A percentile compares a stretch with the other conserved stretches of the same genome.
Evolutionary conservation across 1,140 invertebrate genomes (phyloP).

Genomic region (Cephus cinctus): DNA sequence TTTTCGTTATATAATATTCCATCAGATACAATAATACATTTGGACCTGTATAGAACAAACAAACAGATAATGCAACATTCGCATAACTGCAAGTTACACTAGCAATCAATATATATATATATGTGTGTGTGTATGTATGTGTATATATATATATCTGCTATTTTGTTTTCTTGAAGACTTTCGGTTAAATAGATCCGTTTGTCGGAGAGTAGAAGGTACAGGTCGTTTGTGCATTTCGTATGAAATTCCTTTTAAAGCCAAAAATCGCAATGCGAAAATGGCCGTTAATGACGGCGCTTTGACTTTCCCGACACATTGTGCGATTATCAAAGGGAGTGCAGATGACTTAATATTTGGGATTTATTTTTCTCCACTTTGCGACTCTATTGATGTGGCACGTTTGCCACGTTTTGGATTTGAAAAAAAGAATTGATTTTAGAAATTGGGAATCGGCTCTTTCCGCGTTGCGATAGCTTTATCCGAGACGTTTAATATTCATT

Average conservation of each 20-base stretch:
- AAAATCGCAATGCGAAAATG: neutral
- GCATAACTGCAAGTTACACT: slow-evolving; percentile 45
- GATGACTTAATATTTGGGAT: neutral
- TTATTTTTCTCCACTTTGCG: neutral
- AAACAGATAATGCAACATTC: slow-evolving; percentile 48
- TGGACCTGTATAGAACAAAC: slow-evolving; percentile 47
- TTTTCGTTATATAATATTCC: slow-evolving; percentile 42
- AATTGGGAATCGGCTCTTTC: slow-evolving; percentile 11
- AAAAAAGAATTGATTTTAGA: slow-evolving; percentile 3
- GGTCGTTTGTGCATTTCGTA: slow-evolving; percentile 34
- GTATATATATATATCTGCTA: slow-evolving; percentile 35
- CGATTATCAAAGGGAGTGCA: neutral
- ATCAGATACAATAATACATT: slow-evolving; percentile 50
- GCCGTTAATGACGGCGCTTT: too few relatives aligned
- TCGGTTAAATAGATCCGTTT: slow-evolving; percentile 39
- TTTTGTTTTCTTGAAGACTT: slow-evolving; percentile 40
- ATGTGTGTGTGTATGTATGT: slow-evolving; percentile 34
- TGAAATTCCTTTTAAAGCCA: slow-evolving; percentile 19
- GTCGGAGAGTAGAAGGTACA: slow-evolving; percentile 38
- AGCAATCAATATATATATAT: slow-evolving; percentile 41
- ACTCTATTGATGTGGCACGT: too few relatives aligned
- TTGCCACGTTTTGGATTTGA: too few relatives aligned
- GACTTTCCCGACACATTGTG: neutral
- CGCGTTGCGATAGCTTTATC: slow-evolving; percentile 30
- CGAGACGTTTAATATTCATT: slow-evolving; percentile 38